Base-by-base conservation (phyloP, 2,113 vertebrate genomes). In the Nesogale talazaci region DNA sequence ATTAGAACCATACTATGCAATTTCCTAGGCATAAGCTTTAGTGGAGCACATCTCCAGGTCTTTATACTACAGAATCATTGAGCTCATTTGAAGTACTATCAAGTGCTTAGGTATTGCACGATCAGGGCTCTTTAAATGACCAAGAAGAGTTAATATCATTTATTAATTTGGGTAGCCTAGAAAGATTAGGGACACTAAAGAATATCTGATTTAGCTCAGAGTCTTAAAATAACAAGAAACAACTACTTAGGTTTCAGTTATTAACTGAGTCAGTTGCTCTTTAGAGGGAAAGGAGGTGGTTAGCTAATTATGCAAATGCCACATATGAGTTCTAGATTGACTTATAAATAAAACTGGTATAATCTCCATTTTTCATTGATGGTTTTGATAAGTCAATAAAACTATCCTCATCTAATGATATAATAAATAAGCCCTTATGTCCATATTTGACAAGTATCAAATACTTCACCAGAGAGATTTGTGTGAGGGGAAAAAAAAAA, bases 381-480 rank as follows among this genome's bases (percentile, higher is more conserved):
- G 79, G 63, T 80, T 83, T 29, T 8, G n/a, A 80, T 86, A 90
- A 67, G 16, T 88, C 86, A 70, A 31, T 88, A 95, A 79, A 74
- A 94, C 34, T 78, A 83, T 88, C 36, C 12, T 80, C 83, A 83
- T 72, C 25, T 90, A 83, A 86, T 83, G 40, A 63, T 83, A 83
- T 46, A 76, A 89, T 89, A 92, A 90, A 69, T 92, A 90, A 95
- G 38, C 90, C 25, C 59, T 25, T 0, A 93, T 27, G 29, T 46
- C 27, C 52, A 94, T 86, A 88, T 92, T 92, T 81, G 31, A 88
- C 88, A 95, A 88, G 95, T 86, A 86, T 83, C 57, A 90, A 92
- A 92, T 46, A 17, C 31, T 89, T 92, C 25, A 29, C 67, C 61
- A 86, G 52, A 79, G 31, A 88, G 40, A 84, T 89, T 90, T 15